A percentile compares a stretch with the other conserved stretches of the same genome.
These are phyloP conservation scores for Cabera pusaria DNA, from an alignment of 2,888 invertebrate genomes.

Conservation along the genomic window DNA sequence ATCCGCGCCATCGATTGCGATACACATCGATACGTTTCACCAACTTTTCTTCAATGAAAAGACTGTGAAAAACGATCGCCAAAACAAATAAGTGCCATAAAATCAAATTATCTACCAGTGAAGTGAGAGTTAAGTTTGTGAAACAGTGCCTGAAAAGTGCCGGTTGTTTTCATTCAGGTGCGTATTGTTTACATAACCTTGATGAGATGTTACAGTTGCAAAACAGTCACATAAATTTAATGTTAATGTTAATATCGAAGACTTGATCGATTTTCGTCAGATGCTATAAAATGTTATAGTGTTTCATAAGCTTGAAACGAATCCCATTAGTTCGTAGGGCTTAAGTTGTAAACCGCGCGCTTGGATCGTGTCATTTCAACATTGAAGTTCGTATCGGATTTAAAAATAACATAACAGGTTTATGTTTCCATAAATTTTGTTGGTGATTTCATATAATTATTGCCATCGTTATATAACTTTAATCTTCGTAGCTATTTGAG, in stretches of 20 bases:
- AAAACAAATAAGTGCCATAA: constrained; percentile 15
- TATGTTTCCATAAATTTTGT: too few species aligned
- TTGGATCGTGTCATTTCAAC: constrained; percentile 7
- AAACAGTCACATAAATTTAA: constrained; percentile 14
- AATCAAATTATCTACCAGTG: constrained; percentile 7
- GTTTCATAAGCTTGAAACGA: constrained; percentile 22
- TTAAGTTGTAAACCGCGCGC: constrained; percentile 14
- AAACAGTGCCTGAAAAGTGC: constrained; percentile 17
- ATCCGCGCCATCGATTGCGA: constrained; percentile 52
- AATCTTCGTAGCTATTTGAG: too few species aligned
- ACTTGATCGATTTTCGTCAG: constrained; percentile 25
- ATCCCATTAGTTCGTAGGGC: constrained; percentile 23
- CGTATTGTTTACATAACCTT: constrained; percentile 21
- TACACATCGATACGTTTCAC: constrained; percentile 52
- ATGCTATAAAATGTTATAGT: constrained; percentile 27
- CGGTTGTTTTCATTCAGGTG: constrained; percentile 19
- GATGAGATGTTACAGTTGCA: constrained; percentile 4
- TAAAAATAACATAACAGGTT: too few species aligned
- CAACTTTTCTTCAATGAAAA: constrained; percentile 77
- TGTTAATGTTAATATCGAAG: too few species aligned
- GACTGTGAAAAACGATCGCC: constrained; percentile 45
- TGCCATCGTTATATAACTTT: too few species aligned
- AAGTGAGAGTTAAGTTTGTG: too few species aligned
- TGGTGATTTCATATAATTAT: too few species aligned
- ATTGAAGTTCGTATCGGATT: too few species aligned